Percentiles rank a stretch among this genome's conserved stretches.
phyloP scores from a whole-genome alignment of 1,140 invertebrate species.

The Seison nebaliae region DNA sequence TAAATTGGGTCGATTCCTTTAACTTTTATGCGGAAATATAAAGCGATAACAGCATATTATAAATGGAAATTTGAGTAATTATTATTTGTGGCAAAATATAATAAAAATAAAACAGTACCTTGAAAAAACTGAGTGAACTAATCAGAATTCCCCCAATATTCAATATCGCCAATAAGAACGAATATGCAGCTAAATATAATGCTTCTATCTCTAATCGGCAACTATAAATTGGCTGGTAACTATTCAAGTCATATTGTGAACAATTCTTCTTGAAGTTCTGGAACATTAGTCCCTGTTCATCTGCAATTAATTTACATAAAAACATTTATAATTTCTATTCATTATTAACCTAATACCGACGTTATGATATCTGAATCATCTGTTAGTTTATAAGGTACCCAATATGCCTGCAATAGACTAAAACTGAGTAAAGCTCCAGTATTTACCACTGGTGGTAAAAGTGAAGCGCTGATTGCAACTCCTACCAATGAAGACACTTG shows the following conservation, averaged over 20 bases:
- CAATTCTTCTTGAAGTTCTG: constrained; percentile 13
- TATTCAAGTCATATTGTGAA: constrained; percentile 17
- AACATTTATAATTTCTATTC: no score
- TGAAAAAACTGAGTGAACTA: constrained; percentile 47
- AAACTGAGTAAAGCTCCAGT: not conserved
- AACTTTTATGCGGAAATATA: no score
- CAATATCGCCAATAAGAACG: constrained; percentile 46
- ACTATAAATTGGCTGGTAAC: constrained; percentile 18
- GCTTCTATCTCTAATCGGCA: constrained; percentile 36
- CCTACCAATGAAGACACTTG: constrained; percentile 55
- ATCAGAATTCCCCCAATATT: constrained; percentile 59
- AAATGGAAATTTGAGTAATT: no score
- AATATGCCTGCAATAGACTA: not conserved
- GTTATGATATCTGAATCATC: not conserved
- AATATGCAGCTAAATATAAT: constrained; percentile 46
- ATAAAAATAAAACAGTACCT: no score
- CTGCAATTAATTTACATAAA: no score
- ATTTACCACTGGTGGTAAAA: constrained; percentile 55
- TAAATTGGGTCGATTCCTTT: no score
- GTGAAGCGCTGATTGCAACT: constrained; percentile 57
- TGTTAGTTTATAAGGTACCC: not conserved
- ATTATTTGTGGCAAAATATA: no score
- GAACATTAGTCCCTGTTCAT: not conserved
- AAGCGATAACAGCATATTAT: no score
- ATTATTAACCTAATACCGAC: no score